These are phyloP conservation scores for Drosophila setifemur DNA, from an alignment of 1,140 invertebrate species.

Conservation along the genomic window DNA sequence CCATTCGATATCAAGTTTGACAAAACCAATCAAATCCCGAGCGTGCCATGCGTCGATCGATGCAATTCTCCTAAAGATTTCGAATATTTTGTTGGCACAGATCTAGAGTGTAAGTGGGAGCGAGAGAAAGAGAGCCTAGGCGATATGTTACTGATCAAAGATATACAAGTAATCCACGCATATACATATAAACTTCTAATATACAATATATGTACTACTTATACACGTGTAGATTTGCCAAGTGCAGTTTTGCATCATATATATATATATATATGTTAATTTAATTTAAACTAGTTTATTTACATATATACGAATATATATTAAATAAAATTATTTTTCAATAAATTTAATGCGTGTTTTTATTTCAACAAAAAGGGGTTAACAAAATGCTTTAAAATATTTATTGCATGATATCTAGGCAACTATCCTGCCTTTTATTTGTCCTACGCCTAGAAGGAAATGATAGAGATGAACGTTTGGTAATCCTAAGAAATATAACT, in stretches of 20 bases:
- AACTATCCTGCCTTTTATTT: not conserved
- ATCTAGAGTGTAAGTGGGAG: conserved; percentile 19
- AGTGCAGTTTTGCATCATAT: conserved; percentile 25
- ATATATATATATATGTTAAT: conserved; percentile 33
- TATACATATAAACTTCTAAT: conserved; percentile 29
- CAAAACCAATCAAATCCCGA: conserved; percentile 51
- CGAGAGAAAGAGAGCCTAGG: conserved; percentile 16
- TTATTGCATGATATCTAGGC: not conserved
- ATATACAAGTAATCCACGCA: conserved; percentile 46
- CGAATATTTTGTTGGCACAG: conserved; percentile 71
- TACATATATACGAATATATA: conserved; percentile 49
- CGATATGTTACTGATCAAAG: conserved; percentile 65
- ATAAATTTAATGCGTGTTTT: conserved; percentile 3
- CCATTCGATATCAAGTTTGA: conserved; percentile 25
- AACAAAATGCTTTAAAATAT: too few relatives aligned
- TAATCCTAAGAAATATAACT: too few relatives aligned
- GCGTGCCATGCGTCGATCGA: conserved; percentile 69
- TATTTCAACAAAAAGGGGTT: too few relatives aligned
- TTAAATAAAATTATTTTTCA: conserved; percentile 64
- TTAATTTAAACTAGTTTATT: conserved; percentile 53
- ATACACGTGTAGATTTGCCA: conserved; percentile 45
- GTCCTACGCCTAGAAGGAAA: too few relatives aligned
- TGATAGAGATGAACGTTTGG: too few relatives aligned
- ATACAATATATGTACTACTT: conserved; percentile 40
- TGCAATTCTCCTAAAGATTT: conserved; percentile 77